Evolutionary conservation across 2,797 vertebrate genomes (phyloP), one percentile per base, ranked within the genome.

Genomic region (Rhinella marina): DNA sequence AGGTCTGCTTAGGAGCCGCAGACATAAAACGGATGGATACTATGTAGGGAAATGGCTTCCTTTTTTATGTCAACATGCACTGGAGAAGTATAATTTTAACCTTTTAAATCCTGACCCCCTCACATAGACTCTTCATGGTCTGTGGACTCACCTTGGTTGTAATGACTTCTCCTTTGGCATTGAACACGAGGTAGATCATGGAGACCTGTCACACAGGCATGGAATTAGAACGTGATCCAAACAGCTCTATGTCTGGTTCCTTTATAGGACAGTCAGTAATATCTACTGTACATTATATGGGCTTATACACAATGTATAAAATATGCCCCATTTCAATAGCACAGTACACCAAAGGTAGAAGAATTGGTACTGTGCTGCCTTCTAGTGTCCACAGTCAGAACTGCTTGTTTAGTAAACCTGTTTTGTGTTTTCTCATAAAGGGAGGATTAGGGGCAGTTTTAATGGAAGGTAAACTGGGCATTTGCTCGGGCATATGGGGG

Each of bases 151-250:
- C 87, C 82, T 88, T 88, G 21, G 82, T 85, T 9, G 82, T 80
- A 14, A 88, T 66, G 54, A 88, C 87, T 85, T 88, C 82, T 54
- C 87, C 87, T 29, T 88, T 75, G 81, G 86, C 19, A 50, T 83
- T 83, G 81, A 87, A 87, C 59, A 83, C 14, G 8, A 75, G 87
- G 77, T 88, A 84, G 32, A 88, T 61, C 7, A 84, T 29, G 2
- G 87, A 88, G 48, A 87, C 86, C 86, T 87, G 81, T 81, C 48
- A 81, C 57, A 81, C 57, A 80, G 54, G 61, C 27, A 61, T 8
- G 1, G 56, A 16, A n/a, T 61, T 0, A 50, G 29, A 11, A 32
- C 2, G 27, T 2, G 11, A 27, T 9, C 61, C 3, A 16, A 16
- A 7, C 9, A 61, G 61, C 61, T n/a, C 14, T 3, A 10, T 17